Percentiles rank a stretch among this genome's conserved stretches.
Evolutionary conservation across 2,113 vertebrate genomes (phyloP).

Genomic region (Probosciger aterrimus): DNA sequence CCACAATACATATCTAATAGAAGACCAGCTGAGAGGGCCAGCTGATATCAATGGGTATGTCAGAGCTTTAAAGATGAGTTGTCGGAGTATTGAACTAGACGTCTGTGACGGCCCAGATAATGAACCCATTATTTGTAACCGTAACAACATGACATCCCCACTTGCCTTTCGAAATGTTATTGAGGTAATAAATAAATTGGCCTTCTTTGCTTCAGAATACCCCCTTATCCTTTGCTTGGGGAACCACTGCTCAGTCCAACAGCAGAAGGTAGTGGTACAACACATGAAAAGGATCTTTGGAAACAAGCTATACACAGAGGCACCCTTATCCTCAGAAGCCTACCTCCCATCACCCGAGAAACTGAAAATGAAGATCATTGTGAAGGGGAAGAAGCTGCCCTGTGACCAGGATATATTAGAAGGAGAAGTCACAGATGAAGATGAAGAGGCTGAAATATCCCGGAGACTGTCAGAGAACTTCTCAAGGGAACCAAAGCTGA

Average conservation of each 20-base stretch:
- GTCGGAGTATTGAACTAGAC: slow-evolving; percentile 91
- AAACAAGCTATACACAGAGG: slow-evolving; percentile 82
- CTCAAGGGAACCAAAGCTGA: slow-evolving; percentile 78
- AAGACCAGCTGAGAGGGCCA: slow-evolving; percentile 90
- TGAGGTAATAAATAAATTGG: slow-evolving; percentile 91
- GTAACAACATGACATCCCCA: slow-evolving; percentile 78
- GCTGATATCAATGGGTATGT: slow-evolving; percentile 90
- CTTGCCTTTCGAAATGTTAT: slow-evolving; percentile 86
- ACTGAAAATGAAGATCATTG: slow-evolving; percentile 86
- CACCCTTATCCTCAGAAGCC: slow-evolving; percentile 75
- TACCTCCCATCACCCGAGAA: slow-evolving; percentile 91
- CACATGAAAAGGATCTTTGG: slow-evolving; percentile 89
- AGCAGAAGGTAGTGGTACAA: slow-evolving; percentile 88
- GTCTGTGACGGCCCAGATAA: slow-evolving; percentile 91
- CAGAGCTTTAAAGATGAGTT: slow-evolving; percentile 88
- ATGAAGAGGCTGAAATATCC: slow-evolving; percentile 90
- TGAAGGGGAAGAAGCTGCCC: slow-evolving; percentile 91
- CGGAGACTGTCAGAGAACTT: slow-evolving; percentile 73
- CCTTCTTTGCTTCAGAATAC: slow-evolving; percentile 90
- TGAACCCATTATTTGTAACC: slow-evolving; percentile 90
- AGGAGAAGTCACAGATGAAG: slow-evolving; percentile 94
- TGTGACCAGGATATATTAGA: slow-evolving; percentile 79
- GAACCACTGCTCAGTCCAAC: slow-evolving; percentile 86
- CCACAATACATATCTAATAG: slow-evolving; percentile 93
- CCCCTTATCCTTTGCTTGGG: slow-evolving; percentile 92